Conservation (phyloP, 1,140 invertebrate species). For the Venturia canescens region DNA sequence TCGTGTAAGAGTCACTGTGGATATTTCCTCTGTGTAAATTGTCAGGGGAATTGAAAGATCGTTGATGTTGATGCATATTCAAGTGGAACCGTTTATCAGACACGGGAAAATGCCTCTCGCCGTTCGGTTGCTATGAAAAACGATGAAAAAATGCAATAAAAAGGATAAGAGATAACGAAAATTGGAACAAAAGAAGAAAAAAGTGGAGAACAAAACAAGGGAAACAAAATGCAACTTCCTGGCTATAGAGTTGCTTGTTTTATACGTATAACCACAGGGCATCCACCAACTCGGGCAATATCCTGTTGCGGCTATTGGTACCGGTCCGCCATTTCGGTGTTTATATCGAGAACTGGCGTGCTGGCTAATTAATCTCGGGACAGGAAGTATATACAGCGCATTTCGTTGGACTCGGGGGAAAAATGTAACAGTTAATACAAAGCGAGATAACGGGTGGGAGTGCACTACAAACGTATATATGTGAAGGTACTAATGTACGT, state of each 20-base stretch:
- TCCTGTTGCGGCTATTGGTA: slow-evolving; percentile 33
- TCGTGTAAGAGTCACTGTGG: not conserved
- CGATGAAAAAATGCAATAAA: not conserved
- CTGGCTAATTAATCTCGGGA: slow-evolving; percentile 37
- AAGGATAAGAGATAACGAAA: not conserved
- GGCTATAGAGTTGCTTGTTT: slow-evolving; percentile 3
- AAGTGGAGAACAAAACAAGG: not conserved
- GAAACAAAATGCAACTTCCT: slow-evolving; percentile 16
- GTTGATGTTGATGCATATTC: slow-evolving; percentile 8
- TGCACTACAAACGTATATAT: slow-evolving; percentile 4
- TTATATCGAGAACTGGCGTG: slow-evolving; percentile 27
- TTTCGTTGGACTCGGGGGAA: slow-evolving; percentile 18
- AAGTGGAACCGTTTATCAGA: slow-evolving; percentile 11
- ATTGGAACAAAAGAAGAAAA: not conserved
- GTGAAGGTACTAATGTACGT: not conserved
- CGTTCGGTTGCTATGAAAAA: not conserved
- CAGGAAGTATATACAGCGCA: slow-evolving; percentile 5
- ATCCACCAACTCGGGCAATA: slow-evolving; percentile 29
- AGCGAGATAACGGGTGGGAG: slow-evolving; percentile 26
- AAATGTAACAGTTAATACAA: slow-evolving; percentile 32
- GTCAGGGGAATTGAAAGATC: not conserved
- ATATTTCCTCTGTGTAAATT: not conserved
- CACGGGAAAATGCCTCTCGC: not conserved
- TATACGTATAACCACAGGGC: not conserved
- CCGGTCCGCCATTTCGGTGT: not conserved